These are phyloP conservation scores for Erebia epiphron DNA, from an alignment of 2,888 invertebrate species.

Conservation along the genomic window DNA sequence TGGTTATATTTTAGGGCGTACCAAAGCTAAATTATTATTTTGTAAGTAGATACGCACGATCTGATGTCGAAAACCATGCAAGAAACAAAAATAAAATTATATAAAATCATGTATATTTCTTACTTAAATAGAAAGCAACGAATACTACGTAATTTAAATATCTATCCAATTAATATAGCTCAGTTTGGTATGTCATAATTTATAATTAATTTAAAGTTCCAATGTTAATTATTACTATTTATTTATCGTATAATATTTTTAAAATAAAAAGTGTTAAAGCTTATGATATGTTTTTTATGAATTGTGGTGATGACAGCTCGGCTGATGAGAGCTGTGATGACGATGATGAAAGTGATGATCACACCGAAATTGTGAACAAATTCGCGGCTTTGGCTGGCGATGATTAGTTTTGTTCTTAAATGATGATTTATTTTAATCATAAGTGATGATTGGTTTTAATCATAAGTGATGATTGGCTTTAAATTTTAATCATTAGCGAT, in stretches of 20 bases:
- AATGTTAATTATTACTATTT: not conserved
- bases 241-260: not conserved
- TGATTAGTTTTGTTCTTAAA: slow-evolving; percentile 24
- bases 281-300: not conserved
- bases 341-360: slow-evolving; percentile 40
- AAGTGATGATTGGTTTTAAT: slow-evolving; percentile 33
- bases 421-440: not conserved
- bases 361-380: slow-evolving; percentile 64
- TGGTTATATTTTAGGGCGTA: not conserved
- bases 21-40: no score
- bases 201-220: not conserved
- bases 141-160: no score
- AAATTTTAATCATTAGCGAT: no score
- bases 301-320: slow-evolving; percentile 30
- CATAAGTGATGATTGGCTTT: not conserved
- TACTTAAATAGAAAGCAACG: no score
- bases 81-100: no score
- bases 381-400: slow-evolving; percentile 63
- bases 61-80: no score
- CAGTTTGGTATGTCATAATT: not conserved
- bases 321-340: slow-evolving; percentile 42
- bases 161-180: no score
- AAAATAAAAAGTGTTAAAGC: not conserved
- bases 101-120: no score
- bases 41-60: no score